Evolutionary conservation across 2,797 vertebrate genomes (phyloP).

Genomic region (Phalanger gymnotis): DNA sequence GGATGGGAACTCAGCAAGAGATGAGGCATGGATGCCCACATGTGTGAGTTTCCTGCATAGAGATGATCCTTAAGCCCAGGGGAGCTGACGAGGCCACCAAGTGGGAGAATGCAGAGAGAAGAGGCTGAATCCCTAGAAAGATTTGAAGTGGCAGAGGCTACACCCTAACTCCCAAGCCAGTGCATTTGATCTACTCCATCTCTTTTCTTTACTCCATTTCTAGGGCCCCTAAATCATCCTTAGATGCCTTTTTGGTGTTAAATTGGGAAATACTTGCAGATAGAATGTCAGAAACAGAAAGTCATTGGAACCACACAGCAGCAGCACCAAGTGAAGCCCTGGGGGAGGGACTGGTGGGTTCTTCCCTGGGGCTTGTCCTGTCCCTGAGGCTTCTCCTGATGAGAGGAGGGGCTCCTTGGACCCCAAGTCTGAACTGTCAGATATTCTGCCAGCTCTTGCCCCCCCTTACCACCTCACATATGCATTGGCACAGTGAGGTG

Average conservation of each 20-base stretch:
- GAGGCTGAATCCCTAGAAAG: neutral
- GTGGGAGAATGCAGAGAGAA: neutral
- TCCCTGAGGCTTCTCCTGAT: neutral
- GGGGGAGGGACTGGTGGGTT: too few species aligned
- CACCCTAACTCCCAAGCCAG: too few species aligned
- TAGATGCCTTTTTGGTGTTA: neutral
- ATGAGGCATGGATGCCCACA: neutral
- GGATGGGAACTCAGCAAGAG: neutral
- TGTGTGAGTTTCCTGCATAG: too few species aligned
- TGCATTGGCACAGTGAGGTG: neutral
- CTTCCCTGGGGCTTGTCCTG: too few species aligned
- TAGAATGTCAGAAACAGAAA: neutral
- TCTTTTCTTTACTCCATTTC: neutral
- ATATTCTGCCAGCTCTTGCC: neutral
- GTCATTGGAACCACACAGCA: neutral
- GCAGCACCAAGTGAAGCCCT: neutral
- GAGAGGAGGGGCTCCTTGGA: neutral
- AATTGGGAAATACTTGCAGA: neutral
- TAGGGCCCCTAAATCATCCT: neutral
- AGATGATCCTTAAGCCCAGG: neutral
- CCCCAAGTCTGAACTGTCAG: neutral
- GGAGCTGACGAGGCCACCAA: neutral
- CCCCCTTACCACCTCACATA: neutral
- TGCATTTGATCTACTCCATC: neutral
- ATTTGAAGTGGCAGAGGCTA: too few species aligned